These are phyloP conservation scores for Oppia nitens DNA, from an alignment of 1,140 invertebrate genomes.

Conservation along the genomic window DNA sequence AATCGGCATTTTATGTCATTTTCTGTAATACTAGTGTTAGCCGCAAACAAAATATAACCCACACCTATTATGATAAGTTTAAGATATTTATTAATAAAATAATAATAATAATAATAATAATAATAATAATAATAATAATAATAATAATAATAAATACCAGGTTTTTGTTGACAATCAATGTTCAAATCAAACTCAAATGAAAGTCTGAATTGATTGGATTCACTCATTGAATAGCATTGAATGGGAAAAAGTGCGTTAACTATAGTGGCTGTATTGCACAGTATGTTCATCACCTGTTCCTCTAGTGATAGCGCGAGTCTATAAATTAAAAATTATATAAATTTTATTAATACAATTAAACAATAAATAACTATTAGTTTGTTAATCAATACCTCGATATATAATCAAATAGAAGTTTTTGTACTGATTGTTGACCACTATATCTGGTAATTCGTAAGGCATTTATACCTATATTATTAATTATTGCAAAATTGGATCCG, in stretches of 20 bases:
- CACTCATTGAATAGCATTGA: conserved; percentile 2
- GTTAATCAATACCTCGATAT: neutral
- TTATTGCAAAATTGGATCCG: conserved; percentile 19
- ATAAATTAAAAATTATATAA: neutral
- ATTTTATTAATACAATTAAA: too few species aligned
- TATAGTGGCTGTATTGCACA: neutral
- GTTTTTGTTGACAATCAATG: neutral
- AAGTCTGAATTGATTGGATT: neutral
- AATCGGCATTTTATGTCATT: neutral
- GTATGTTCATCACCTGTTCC: neutral
- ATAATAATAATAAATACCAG: neutral
- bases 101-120: too few species aligned
- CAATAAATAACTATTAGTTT: too few species aligned
- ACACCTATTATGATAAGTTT: too few species aligned
- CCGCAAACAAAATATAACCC: neutral
- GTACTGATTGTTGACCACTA: neutral
- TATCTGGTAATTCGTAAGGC: conserved; percentile 3
- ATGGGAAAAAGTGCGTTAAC: conserved; percentile 2
- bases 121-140: too few species aligned
- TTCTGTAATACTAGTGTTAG: neutral
- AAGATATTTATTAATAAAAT: too few species aligned
- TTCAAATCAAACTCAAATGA: neutral
- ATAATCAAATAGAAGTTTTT: neutral
- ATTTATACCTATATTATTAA: neutral
- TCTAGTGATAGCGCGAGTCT: conserved; percentile 1